Base-by-base conservation (phyloP, 2,888 invertebrate genomes). In the Melanchra persicariae region DNA sequence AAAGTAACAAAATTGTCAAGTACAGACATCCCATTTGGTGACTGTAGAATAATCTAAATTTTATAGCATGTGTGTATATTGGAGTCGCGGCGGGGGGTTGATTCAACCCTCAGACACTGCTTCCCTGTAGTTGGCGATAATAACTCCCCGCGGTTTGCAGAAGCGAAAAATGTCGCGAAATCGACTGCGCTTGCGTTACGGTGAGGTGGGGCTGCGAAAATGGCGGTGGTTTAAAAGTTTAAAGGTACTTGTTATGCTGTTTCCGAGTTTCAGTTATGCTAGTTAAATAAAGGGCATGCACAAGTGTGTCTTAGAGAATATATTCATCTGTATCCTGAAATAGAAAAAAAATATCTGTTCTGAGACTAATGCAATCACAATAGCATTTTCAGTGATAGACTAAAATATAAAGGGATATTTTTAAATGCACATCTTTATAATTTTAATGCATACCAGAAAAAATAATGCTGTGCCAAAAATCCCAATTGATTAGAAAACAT, bases 11-110 rank as follows among this genome's bases (percentile, higher is more conserved):
- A 65, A 76, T 76, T 79, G 79, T 72, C 79, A 79, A 72, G 51
- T 17, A 37, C 74, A 68, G 54, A 57, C n/a, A 58, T 58, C 9
- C 12, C 55, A 68, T 64, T 81, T 82, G 55, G 59, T 59, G 54
- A 74, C 69, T 82, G 34, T 72, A 58, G 67, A 81, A 79, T 77
- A 57, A 68, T 77, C 43, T 12, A 68, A 61, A 74, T 67, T 52
- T 74, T 65, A 72, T 83, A 92, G 87, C 94, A 94, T 95, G 88
- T 94, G 94, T 88, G 89, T 86, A 76, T 78, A 86, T 85, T 89
- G 85, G 82, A 81, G 69, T 74, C 87, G 17, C 72, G n/a, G 83
- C 89, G 77, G 94, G 93, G 88, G 88, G 88, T 86, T 34, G 43
- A 59, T 86, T 83, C 85, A 86, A 84, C 89, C 86, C 83, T 82